Percentiles rank a stretch among this genome's conserved stretches.
These are phyloP conservation scores for Coregonus suidteri DNA, from an alignment of 2,797 vertebrate species.

Conservation along the genomic window DNA sequence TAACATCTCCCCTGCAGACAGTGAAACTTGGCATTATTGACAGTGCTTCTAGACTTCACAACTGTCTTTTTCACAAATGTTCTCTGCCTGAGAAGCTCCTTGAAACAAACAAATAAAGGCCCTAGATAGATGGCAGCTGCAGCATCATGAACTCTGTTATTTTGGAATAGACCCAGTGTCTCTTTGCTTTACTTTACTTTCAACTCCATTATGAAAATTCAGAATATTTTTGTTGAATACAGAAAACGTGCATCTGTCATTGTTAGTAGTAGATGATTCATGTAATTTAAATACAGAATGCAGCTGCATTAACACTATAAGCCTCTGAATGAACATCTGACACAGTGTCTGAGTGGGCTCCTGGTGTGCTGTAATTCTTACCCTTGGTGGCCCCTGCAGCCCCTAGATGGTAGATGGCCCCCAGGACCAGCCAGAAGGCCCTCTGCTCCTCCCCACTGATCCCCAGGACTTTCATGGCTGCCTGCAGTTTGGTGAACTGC, in stretches of 20 bases:
- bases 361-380: conserved; percentile 57
- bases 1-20: neutral
- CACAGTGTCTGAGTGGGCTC: neutral
- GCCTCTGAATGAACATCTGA: neutral
- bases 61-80: neutral
- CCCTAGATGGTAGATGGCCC: conserved; percentile 93
- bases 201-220: neutral
- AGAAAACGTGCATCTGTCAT: neutral
- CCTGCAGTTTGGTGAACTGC: conserved; percentile 94
- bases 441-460: conserved; percentile 90
- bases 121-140: neutral
- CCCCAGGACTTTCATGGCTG: conserved; percentile 94
- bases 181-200: neutral
- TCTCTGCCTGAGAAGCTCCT: neutral
- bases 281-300: neutral
- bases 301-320: neutral
- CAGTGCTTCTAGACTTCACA: neutral
- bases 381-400: conserved; percentile 95
- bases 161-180: neutral
- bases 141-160: neutral
- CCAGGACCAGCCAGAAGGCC: conserved; percentile 91
- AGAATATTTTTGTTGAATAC: neutral
- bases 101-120: neutral
- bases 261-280: neutral
- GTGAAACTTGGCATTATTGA: neutral